Base-by-base conservation (phyloP, 2,888 invertebrate species). In the Tenthredo scrophulariae region DNA sequence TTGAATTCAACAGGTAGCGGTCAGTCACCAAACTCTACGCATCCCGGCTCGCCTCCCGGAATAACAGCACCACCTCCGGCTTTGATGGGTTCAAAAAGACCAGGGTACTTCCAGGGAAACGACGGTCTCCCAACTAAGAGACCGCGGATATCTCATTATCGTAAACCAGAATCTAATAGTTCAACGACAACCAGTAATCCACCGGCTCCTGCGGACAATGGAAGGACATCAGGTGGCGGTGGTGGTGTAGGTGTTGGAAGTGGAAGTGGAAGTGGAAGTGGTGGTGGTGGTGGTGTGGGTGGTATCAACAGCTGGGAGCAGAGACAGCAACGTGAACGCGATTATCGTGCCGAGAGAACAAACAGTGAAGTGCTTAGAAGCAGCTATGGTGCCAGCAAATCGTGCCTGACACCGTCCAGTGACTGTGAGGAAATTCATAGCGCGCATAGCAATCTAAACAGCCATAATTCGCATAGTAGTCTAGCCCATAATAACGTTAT, bases 61-160 rank as follows among this genome's bases (percentile, higher is more conserved):
- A 92, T 93, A 86, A 89, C 91, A 5, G 92, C 92, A 0, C 92
- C 93, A n/a, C 91, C 93, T 0, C 94, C 95, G 10, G 92, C 94
- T 85, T 93, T 95, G 84, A 91, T 94, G 88, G 95, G 94, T 86
- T 95, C 95, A 62, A 95, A 95, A 91, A 94, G 96, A 92, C 96
- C 96, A 84, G 95, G 95, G 67, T 95, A 95, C 90, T 95, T 94
- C 89, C 96, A 95, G 89, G 94, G 95, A 91, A 94, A 94, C 90
- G 94, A 95, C 91, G 95, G 95, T 89, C 94, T 93, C 90, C 95
- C 94, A 58, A 95, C 94, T 86, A 98, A 98, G 94, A 97, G 97
- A 94, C 97, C 96, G 92, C 96, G 98, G 92, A 97, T 98, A 93
- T 98, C 98, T 92, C 97, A 97, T 94, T 97, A 96, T 92, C 96